Percentiles rank a stretch among this genome's conserved stretches.
phyloP scores from a whole-genome alignment of 2,797 vertebrate species.

The Neosilurus mollespiculum region DNA sequence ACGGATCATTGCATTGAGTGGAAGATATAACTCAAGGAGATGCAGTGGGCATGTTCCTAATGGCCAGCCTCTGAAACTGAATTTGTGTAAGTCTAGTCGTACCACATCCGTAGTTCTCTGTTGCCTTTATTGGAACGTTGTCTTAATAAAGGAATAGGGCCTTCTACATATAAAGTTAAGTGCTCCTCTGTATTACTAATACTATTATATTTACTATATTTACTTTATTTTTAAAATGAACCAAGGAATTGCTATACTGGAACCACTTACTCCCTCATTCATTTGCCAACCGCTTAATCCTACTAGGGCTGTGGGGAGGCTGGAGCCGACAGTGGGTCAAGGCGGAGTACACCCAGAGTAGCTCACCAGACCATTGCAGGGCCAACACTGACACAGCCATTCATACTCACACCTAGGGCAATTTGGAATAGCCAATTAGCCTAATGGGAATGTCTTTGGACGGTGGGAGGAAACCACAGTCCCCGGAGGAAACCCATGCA shows the following conservation, averaged over 20 bases:
- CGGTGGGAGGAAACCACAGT: too few relatives aligned
- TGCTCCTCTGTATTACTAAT: too few relatives aligned
- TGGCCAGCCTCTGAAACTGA: conserved; percentile 41
- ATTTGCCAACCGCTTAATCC: too few relatives aligned
- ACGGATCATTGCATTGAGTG: conserved; percentile 58
- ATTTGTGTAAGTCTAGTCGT: conserved; percentile 21
- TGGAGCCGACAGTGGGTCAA: too few relatives aligned
- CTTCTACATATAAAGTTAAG: conserved; percentile 1
- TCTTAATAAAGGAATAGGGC: conserved; percentile 4
- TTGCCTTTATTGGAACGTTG: conserved; percentile 11
- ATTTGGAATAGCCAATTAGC: too few relatives aligned
- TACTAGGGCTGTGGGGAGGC: too few relatives aligned
- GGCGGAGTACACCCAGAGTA: too few relatives aligned
- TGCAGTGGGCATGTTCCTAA: conserved; percentile 49
- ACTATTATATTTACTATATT: not conserved
- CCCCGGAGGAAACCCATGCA: too few relatives aligned
- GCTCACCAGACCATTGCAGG: too few relatives aligned
- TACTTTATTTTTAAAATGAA: not conserved
- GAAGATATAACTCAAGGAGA: conserved; percentile 55
- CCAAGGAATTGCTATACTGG: not conserved
- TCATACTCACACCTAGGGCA: too few relatives aligned
- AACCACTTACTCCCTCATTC: not conserved
- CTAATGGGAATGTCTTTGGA: too few relatives aligned
- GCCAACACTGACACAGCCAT: too few relatives aligned
- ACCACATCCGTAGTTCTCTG: conserved; percentile 14